Conservation (phyloP, 2,797 vertebrate species). For the Sylvilagus floridanus region DNA sequence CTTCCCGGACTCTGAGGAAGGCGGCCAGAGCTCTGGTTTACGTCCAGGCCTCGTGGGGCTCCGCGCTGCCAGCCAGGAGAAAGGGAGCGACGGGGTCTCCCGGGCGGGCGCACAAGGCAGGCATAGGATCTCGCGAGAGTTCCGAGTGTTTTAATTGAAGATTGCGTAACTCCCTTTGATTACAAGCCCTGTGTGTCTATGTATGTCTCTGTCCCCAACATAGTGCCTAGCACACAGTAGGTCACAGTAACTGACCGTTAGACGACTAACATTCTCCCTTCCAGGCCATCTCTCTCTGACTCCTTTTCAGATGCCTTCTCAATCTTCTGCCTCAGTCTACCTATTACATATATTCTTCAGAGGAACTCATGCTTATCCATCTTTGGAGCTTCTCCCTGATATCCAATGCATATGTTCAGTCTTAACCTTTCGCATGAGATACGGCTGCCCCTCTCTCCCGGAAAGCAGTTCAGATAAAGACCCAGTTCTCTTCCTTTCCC, state of each 20-base stretch:
- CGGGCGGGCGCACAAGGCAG: constrained; percentile 89
- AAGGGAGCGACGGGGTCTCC: constrained; percentile 93
- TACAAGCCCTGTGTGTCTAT: not conserved
- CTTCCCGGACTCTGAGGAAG: constrained; percentile 98
- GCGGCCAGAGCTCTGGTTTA: constrained; percentile 95
- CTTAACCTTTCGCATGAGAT: not conserved
- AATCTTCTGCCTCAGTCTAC: not conserved
- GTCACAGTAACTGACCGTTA: not conserved
- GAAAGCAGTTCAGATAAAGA: not conserved
- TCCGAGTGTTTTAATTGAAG: not conserved
- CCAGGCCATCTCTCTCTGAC: not conserved
- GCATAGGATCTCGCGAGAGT: constrained; percentile 80
- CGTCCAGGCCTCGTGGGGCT: constrained; percentile 86
- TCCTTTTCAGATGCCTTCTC: constrained; percentile 27
- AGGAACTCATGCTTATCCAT: not conserved
- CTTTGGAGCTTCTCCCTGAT: constrained; percentile 10
- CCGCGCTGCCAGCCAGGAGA: constrained; percentile 91
- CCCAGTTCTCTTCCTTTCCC: not conserved
- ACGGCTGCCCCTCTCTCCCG: not conserved
- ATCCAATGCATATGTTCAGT: constrained; percentile 10
- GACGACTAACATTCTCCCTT: constrained; percentile 7
- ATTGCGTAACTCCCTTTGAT: not conserved
- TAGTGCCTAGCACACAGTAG: not conserved
- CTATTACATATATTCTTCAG: constrained; percentile 18
- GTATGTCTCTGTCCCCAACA: not conserved